These are phyloP conservation scores for Shinisaurus crocodilurus DNA, from an alignment of 2,113 vertebrate species.

Conservation along the genomic window DNA sequence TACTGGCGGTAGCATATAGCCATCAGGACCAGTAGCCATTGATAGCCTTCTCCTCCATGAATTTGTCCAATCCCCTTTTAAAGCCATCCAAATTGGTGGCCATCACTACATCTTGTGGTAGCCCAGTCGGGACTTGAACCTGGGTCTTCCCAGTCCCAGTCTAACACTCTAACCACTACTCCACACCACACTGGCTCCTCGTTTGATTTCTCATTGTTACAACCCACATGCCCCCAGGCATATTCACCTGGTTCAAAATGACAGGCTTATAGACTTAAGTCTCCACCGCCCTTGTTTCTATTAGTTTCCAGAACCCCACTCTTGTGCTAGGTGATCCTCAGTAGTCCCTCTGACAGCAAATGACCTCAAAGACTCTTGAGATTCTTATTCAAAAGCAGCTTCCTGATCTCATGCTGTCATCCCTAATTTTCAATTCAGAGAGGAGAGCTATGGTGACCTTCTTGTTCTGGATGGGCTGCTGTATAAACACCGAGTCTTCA, in stretches of 20 bases:
- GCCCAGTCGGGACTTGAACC: no score
- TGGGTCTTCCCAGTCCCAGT: no score
- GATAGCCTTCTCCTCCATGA: no score
- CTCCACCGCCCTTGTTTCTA: neutral
- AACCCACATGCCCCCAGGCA: no score
- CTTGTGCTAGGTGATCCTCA: neutral
- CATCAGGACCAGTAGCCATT: no score
- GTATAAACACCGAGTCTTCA: slow-evolving; percentile 56
- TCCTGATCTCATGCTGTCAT: slow-evolving; percentile 52
- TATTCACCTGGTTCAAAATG: neutral
- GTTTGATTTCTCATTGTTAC: no score
- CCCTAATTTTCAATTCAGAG: slow-evolving; percentile 59
- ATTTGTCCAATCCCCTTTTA: no score
- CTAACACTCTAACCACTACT: no score
- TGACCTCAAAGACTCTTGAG: neutral
- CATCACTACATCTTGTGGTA: no score
- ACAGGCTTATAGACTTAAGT: neutral
- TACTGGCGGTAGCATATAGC: no score
- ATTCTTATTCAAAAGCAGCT: slow-evolving; percentile 34
- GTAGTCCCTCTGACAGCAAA: neutral
- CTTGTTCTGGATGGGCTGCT: slow-evolving; percentile 47
- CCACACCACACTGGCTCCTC: no score
- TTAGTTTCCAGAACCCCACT: neutral
- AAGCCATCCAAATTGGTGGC: no score
- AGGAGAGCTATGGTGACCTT: slow-evolving; percentile 48